A percentile compares a stretch with the other conserved stretches of the same genome.
Conservation (phyloP, 2,113 vertebrate species). For the Dinomys branickii region DNA sequence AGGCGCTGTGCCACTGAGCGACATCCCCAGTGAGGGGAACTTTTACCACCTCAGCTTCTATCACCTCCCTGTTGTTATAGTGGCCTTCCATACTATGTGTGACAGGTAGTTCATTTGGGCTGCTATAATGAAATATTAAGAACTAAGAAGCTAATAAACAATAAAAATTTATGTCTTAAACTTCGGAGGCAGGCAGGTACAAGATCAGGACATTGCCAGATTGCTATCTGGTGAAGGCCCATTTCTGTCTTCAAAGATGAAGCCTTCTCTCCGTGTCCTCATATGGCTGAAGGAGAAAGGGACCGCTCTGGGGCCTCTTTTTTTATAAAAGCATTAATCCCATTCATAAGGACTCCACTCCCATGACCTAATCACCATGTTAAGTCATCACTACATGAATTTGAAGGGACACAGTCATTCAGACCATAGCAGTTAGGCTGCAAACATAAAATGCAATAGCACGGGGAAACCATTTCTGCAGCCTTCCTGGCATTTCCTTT, state of each 20-base stretch:
- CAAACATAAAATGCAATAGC: not conserved
- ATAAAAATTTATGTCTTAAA: not conserved
- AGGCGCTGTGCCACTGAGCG: no score
- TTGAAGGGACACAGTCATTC: not conserved
- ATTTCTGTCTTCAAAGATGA: not conserved
- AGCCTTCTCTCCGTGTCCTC: not conserved
- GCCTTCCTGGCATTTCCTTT: not conserved
- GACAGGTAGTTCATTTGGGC: not conserved
- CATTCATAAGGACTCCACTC: not conserved
- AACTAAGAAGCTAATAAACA: not conserved
- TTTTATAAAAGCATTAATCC: not conserved
- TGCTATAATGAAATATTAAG: not conserved
- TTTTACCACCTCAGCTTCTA: not conserved
- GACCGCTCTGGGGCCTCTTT: no score
- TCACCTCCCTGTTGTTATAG: fast-evolving
- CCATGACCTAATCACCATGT: not conserved
- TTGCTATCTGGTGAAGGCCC: not conserved
- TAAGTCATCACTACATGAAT: not conserved
- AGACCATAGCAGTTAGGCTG: not conserved
- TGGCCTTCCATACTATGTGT: not conserved
- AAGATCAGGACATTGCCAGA: not conserved
- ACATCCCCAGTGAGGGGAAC: not conserved
- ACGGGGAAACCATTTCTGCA: not conserved
- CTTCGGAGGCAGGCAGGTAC: not conserved
- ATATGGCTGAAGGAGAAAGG: not conserved